A percentile compares a stretch with the other conserved stretches of the same genome.
Conservation (phyloP, 2,888 invertebrate species). For the Meganola albula region DNA sequence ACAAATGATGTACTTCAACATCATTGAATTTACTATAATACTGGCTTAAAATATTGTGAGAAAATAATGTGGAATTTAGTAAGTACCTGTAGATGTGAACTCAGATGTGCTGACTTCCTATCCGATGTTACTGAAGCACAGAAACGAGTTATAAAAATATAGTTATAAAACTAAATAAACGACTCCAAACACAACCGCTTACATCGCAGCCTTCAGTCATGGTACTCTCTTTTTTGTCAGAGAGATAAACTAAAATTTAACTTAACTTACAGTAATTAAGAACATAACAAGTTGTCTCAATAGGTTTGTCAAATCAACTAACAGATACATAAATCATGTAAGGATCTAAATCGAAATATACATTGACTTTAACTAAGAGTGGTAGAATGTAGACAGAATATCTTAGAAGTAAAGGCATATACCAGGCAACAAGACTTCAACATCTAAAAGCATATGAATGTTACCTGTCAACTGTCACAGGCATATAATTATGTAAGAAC, state of each 20-base stretch:
- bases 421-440: slow-evolving; percentile 4
- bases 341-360: slow-evolving; percentile 9
- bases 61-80: no score
- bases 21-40: slow-evolving; percentile 51
- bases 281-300: slow-evolving; percentile 26
- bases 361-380: slow-evolving; percentile 3
- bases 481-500: slow-evolving; percentile 13
- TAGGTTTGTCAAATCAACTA: slow-evolving; percentile 10
- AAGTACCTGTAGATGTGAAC: neutral
- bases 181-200: slow-evolving; percentile 44
- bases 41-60: slow-evolving; percentile 30
- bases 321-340: neutral
- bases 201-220: slow-evolving; percentile 54
- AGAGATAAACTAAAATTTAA: slow-evolving; percentile 41
- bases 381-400: slow-evolving; percentile 11
- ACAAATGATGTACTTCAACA: slow-evolving; percentile 56
- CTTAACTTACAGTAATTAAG: slow-evolving; percentile 30
- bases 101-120: slow-evolving; percentile 14
- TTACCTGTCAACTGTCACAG: slow-evolving; percentile 8
- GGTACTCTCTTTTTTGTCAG: slow-evolving; percentile 39
- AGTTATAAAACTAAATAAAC: slow-evolving; percentile 64
- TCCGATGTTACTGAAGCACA: slow-evolving; percentile 54
- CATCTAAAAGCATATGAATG: slow-evolving; percentile 8
- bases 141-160: slow-evolving; percentile 53
- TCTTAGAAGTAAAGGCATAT: slow-evolving; percentile 6